Conservation (phyloP, 2,113 vertebrate species). For the Cyphomyrus discorhynchus region DNA sequence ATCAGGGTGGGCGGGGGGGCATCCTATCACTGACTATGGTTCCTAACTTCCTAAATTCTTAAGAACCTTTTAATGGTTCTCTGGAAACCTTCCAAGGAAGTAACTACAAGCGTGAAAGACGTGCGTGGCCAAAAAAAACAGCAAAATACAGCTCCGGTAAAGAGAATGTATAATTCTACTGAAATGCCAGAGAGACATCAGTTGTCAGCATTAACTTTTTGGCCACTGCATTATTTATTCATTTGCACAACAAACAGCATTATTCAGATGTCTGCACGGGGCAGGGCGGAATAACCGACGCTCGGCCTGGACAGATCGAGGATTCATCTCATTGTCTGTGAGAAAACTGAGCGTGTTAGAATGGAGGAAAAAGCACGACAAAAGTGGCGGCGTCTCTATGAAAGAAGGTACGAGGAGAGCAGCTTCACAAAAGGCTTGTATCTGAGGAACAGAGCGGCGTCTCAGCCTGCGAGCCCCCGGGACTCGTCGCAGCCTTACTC, state of each 20-base stretch:
- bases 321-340: not conserved
- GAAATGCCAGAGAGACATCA: not conserved
- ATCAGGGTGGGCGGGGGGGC: not conserved
- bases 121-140: not conserved
- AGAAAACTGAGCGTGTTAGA: not conserved
- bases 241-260: constrained; percentile 8
- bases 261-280: not conserved
- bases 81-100: not conserved
- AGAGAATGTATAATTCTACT: constrained; percentile 8
- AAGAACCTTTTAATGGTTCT: not conserved
- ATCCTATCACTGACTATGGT: not conserved
- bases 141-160: not conserved
- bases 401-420: not conserved
- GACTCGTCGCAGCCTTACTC: constrained; percentile 66
- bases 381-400: not conserved
- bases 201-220: constrained; percentile 10
- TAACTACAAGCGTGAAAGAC: not conserved
- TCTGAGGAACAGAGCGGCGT: not conserved
- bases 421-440: not conserved
- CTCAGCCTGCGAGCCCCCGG: not conserved
- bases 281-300: not conserved
- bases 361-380: not conserved
- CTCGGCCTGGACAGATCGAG: not conserved
- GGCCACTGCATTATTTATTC: constrained; percentile 1
- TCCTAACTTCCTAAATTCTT: not conserved